Evolutionary conservation across 64 coral and sea anemone species (phyloP).

Genomic region (Stichodactyla helianthus): DNA sequence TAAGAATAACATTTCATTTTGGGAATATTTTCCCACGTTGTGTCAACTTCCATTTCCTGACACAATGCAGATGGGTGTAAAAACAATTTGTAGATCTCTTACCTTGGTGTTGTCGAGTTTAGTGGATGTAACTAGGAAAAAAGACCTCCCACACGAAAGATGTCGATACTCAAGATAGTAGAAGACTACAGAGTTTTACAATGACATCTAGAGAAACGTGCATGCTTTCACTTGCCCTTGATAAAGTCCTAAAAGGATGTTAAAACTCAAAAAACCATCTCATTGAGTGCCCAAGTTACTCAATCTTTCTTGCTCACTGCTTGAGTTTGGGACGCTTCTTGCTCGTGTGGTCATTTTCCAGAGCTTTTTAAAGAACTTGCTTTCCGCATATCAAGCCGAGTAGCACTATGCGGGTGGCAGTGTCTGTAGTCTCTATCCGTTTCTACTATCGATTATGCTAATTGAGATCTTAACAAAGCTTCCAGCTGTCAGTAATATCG

Average conservation of each 20-base stretch:
- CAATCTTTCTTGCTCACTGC: neutral
- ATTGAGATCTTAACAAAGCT: conserved; percentile 14
- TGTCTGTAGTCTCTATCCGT: neutral
- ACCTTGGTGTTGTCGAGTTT: neutral
- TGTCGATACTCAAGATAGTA: neutral
- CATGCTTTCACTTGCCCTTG: neutral
- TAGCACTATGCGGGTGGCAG: neutral
- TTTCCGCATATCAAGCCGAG: neutral
- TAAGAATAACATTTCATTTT: neutral
- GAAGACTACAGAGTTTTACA: neutral
- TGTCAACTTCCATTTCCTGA: conserved; percentile 13
- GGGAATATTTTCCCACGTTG: neutral
- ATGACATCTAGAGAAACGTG: no score
- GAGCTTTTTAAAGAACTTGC: neutral
- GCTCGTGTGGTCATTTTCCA: neutral
- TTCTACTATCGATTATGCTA: conserved; percentile 4
- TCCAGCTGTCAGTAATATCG: neutral
- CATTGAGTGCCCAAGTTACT: neutral
- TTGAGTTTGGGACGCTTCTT: neutral
- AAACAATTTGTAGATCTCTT: neutral
- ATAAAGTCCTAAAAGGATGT: neutral
- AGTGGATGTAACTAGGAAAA: neutral
- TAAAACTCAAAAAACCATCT: neutral
- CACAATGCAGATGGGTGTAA: neutral
- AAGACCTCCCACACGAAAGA: neutral